A percentile compares a stretch with the other conserved stretches of the same genome.
phyloP scores from a whole-genome alignment of 2,888 invertebrate genomes.

The Choristoneura rosaceana region DNA sequence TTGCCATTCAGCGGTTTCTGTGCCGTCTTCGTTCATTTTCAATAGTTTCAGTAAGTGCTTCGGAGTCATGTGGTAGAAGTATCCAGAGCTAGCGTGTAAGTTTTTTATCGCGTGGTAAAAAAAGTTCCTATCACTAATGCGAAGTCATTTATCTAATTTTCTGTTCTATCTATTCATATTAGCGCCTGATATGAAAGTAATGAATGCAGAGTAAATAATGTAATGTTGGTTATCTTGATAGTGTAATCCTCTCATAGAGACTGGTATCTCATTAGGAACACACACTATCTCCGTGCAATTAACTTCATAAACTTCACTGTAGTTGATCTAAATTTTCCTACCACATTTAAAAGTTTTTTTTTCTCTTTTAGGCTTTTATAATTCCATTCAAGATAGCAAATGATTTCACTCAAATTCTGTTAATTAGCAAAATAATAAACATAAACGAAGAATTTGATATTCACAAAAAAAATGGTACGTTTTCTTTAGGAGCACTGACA shows the following conservation, averaged over 20 bases:
- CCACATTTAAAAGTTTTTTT: neutral
- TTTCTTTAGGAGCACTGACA: neutral
- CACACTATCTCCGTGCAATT: constrained; percentile 21
- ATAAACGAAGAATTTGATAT: too few relatives aligned
- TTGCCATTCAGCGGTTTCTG: constrained; percentile 58
- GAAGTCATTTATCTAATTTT: constrained; percentile 7
- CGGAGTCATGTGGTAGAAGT: neutral
- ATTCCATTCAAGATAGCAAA: too few relatives aligned
- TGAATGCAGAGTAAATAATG: constrained; percentile 22
- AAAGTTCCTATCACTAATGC: neutral
- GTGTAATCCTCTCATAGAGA: constrained; percentile 24
- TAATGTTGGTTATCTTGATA: constrained; percentile 34
- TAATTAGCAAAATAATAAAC: neutral
- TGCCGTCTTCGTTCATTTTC: constrained; percentile 44
- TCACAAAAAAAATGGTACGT: too few relatives aligned
- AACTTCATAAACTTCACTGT: constrained; percentile 1
- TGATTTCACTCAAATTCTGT: neutral
- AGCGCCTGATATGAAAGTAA: constrained; percentile 14
- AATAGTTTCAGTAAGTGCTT: constrained; percentile 10
- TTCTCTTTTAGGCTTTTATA: too few relatives aligned
- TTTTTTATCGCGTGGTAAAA: constrained; percentile 1
- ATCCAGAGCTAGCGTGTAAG: neutral
- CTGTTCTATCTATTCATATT: constrained; percentile 4
- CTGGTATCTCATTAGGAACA: constrained; percentile 14
- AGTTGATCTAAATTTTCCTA: constrained; percentile 2